Evolutionary conservation across 2,113 vertebrate genomes (phyloP).

Genomic region (Ceuthmochares aereus): DNA sequence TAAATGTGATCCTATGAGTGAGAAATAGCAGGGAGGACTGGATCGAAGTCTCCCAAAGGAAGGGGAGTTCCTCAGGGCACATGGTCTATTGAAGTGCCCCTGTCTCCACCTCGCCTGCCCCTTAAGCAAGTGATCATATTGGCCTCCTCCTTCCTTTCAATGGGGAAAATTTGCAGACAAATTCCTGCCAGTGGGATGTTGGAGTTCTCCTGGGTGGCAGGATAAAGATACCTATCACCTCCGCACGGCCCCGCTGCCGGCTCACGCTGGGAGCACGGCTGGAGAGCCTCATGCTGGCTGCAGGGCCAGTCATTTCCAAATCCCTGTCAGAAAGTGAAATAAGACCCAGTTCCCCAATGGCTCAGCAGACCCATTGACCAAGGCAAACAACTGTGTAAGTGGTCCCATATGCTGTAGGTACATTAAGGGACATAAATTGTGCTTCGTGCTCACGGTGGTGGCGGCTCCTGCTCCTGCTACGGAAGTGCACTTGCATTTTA

Average conservation of each 20-base stretch:
- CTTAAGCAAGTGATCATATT: conserved; percentile 74
- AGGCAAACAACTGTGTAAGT: conserved; percentile 59
- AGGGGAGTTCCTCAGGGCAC: not conserved
- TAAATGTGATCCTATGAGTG: not conserved
- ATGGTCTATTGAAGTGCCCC: not conserved
- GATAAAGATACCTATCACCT: conserved; percentile 82
- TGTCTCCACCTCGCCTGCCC: not conserved
- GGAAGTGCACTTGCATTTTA: not conserved
- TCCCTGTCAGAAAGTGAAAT: not conserved
- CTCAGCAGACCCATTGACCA: not conserved
- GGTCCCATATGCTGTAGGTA: conserved; percentile 54
- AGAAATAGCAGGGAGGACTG: not conserved
- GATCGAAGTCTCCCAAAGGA: not conserved
- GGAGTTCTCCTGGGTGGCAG: conserved; percentile 76
- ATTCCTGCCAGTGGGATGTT: conserved; percentile 79
- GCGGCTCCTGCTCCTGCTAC: not conserved
- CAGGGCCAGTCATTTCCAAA: not conserved
- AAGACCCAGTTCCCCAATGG: not conserved
- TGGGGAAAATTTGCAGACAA: conserved; percentile 78
- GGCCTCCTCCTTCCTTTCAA: conserved; percentile 61
- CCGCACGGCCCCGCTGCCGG: conserved; percentile 11
- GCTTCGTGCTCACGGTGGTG: not conserved
- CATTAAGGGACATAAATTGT: conserved; percentile 31
- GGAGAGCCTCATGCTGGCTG: conserved; percentile 72
- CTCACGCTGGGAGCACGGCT: conserved; percentile 72